These are phyloP conservation scores for crab-eating macaque (Macaca fascicularis) DNA, from an alignment of 2,113 vertebrate species.

Conservation along the genomic window DNA sequence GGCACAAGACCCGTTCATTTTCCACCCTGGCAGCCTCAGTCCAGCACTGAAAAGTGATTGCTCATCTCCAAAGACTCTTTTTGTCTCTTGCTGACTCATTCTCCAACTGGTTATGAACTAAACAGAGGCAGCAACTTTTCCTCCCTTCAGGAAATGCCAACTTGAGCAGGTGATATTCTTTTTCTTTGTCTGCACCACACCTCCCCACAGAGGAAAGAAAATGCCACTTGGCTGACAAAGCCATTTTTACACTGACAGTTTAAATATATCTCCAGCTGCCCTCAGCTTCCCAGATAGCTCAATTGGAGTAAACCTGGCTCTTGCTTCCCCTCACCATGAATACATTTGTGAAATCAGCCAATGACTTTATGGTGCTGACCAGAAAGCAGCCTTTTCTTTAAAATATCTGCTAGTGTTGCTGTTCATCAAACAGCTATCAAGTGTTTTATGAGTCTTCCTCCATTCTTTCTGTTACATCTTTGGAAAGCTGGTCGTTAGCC, in stretches of 20 bases:
- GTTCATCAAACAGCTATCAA: not conserved
- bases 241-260: not conserved
- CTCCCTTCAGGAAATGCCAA: conserved; percentile 41
- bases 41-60: not conserved
- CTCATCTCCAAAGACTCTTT: not conserved
- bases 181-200: not conserved
- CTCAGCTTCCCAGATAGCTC: not conserved
- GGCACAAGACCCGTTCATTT: not conserved
- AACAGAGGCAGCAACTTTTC: conserved; percentile 1
- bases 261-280: not conserved
- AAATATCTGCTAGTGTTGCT: not conserved
- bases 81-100: conserved; percentile 23
- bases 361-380: not conserved
- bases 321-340: not conserved
- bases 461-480: not conserved
- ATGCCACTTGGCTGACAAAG: not conserved
- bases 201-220: conserved; percentile 6
- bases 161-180: not conserved
- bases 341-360: not conserved
- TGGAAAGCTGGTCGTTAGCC: not conserved
- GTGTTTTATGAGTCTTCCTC: not conserved
- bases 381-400: not conserved
- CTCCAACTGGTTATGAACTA: not conserved
- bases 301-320: not conserved
- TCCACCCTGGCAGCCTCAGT: not conserved